Evolutionary conservation across 2,797 vertebrate species (phyloP).

Genomic region (Gambelia wislizenii): DNA sequence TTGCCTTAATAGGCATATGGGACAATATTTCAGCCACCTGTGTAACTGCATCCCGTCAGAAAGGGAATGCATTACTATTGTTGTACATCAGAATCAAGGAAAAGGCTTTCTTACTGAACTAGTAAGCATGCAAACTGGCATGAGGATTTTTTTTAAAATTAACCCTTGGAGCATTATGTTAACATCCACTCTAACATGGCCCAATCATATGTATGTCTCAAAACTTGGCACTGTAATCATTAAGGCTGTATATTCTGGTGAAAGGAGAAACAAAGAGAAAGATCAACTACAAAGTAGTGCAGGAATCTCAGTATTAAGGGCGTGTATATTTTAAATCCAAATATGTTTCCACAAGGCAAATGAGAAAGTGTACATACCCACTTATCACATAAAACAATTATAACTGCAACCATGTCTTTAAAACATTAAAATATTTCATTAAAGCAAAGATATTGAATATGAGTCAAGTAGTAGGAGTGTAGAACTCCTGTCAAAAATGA

Average conservation of each 20-base stretch:
- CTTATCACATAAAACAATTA: background rate
- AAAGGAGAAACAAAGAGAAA: background rate
- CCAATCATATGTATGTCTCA: background rate
- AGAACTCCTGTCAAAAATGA: too few species aligned
- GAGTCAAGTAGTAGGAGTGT: background rate
- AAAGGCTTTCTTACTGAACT: background rate
- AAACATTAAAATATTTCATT: background rate
- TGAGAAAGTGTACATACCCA: background rate
- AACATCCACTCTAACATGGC: fast-evolving
- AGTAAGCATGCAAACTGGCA: slow-evolving; percentile 29
- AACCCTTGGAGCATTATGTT: background rate
- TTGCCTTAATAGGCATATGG: slow-evolving; percentile 49
- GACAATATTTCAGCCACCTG: slow-evolving; percentile 44
- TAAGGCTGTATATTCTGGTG: background rate
- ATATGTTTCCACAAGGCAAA: too few species aligned
- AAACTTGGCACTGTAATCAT: background rate
- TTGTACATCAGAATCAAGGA: slow-evolving; percentile 7
- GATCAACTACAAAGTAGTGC: background rate
- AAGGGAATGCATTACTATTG: background rate
- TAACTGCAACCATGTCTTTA: background rate
- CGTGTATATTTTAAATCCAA: background rate
- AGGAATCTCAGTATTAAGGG: background rate
- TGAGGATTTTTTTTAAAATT: background rate
- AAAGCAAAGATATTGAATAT: background rate
- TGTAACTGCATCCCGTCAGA: slow-evolving; percentile 20